Evolutionary conservation across 1,140 invertebrate genomes (phyloP).

Genomic region (Melanaphis sacchari): DNA sequence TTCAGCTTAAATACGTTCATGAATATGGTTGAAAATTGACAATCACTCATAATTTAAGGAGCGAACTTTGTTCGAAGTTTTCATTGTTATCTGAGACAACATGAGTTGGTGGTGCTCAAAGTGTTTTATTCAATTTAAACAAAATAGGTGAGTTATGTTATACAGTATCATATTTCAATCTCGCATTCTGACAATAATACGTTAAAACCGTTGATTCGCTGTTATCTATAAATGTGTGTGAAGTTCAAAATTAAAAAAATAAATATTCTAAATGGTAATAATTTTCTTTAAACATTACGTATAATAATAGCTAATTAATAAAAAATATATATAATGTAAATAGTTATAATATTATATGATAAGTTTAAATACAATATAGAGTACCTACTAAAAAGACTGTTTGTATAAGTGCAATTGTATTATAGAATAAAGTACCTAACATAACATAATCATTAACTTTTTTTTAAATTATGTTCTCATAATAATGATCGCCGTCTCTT

Average conservation of each 20-base stretch:
- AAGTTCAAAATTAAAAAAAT: not conserved
- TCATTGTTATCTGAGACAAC: not conserved
- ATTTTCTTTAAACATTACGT: not conserved
- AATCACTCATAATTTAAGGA: not conserved
- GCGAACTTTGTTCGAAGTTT: constrained; percentile 16
- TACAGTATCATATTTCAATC: constrained; percentile 5
- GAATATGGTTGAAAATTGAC: not conserved
- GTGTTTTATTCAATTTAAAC: not conserved
- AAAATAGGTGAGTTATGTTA: not conserved
- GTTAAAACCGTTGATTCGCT: not conserved
- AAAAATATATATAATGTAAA: no score
- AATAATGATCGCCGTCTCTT: not conserved
- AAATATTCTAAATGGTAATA: not conserved
- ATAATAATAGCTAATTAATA: no score
- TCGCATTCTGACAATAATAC: not conserved
- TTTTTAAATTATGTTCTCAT: not conserved
- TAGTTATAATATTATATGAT: not conserved
- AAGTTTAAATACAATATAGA: not conserved
- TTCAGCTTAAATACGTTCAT: not conserved
- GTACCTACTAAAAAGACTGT: not conserved
- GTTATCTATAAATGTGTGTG: not conserved
- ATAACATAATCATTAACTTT: no score
- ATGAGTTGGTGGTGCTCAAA: not conserved
- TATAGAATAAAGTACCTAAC: not conserved
- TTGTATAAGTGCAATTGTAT: not conserved